phyloP scores from a whole-genome alignment of 2,888 invertebrate genomes.

The Cheilosia urbana region DNA sequence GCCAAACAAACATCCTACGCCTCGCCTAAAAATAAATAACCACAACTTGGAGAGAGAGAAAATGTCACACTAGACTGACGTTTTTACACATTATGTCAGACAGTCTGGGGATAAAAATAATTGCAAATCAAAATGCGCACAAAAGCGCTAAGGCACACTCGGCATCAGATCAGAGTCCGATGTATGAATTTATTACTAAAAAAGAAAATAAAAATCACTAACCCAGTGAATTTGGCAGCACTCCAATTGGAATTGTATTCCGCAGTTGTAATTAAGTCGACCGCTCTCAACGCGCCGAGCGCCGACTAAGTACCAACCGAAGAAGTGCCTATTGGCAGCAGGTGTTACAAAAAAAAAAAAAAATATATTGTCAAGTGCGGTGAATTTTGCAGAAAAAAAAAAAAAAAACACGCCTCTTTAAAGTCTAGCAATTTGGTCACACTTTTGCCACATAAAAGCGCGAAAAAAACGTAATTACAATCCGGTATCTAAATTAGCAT shows the following conservation, averaged over 20 bases:
- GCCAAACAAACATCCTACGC: too few species aligned
- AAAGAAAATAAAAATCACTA: not conserved
- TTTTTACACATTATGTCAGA: not conserved
- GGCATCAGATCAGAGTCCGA: not conserved
- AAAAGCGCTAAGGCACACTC: slow-evolving; percentile 9
- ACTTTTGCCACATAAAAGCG: slow-evolving; percentile 25
- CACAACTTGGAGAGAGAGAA: too few species aligned
- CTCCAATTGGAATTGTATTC: slow-evolving; percentile 35
- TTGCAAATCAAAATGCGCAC: slow-evolving; percentile 31
- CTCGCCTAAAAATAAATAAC: too few species aligned
- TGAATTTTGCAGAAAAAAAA: too few species aligned
- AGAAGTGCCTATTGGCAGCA: too few species aligned
- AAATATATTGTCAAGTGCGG: too few species aligned
- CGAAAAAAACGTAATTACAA: slow-evolving; percentile 21
- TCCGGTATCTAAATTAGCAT: slow-evolving; percentile 58
- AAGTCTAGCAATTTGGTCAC: not conserved
- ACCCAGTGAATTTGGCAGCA: slow-evolving; percentile 38
- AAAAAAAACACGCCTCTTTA: too few species aligned
- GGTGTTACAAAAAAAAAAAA: too few species aligned
- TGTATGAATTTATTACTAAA: slow-evolving; percentile 37
- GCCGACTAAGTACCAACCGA: too few species aligned
- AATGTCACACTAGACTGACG: too few species aligned
- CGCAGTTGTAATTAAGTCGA: slow-evolving; percentile 43
- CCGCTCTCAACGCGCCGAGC: slow-evolving; percentile 3
- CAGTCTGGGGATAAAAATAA: slow-evolving; percentile 11